Evolutionary conservation across 2,797 vertebrate species (phyloP), one percentile per base, ranked within the genome.

Genomic region (Sebastiscus tertius): DNA sequence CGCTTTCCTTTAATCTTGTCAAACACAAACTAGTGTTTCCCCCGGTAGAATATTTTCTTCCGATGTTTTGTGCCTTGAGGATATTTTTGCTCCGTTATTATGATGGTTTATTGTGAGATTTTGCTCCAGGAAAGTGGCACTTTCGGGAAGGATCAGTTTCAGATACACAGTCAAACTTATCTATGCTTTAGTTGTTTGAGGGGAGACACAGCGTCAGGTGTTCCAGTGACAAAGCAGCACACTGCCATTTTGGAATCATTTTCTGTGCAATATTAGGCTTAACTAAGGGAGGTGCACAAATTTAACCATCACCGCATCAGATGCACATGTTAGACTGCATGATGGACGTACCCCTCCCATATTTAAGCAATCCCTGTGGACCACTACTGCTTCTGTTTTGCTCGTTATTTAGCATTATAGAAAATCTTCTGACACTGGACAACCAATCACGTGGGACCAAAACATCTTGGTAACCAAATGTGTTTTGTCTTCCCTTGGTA

Each of bases 1-100:
- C 1, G 8, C 22, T 82, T 62, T 60, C 12, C 20, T 83, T 73
- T 73, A 70, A 80, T 69, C 34, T 64, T 55, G 52, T 81, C 49
- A 71, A 63, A 64, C 52, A 54, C n/a, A 72, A 67, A 67, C 42
- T 54, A 61, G 13, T 22, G 22, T 68, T 61, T 79, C 36, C 66
- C 22, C 46, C 18, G 26, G 39, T 26, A 29, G 20, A 54, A 58
- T 27, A 52, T 75, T 55, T 79, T 13, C 9, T 34, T 80, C 54
- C 1, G 6, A 65, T 3, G 4, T 60, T 54, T 76, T 3, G 63
- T 73, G 63, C 31, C 72, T 52, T 22, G 27, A 36, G 55, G 54
- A 36, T 75, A 62, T 73, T 60, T 49, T 18, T 8, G 10, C 22
- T 24, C 3, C 2, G 9, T 67, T 27, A n/a, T 49, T 29, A 14